Conservation (phyloP, 2,113 vertebrate species). For the Cynopterus brachyotis region DNA sequence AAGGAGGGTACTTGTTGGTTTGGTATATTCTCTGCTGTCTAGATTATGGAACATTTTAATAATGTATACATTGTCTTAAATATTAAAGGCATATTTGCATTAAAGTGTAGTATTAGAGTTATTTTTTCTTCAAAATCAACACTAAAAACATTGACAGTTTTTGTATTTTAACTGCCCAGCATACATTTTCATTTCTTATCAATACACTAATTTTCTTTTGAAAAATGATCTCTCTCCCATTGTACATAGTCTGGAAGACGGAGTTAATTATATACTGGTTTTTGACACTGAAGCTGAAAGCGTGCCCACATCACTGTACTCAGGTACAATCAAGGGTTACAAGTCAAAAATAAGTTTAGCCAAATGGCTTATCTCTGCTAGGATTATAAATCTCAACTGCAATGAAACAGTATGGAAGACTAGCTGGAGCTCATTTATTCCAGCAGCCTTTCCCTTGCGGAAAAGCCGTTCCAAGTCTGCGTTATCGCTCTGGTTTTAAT, state of each 20-base stretch:
- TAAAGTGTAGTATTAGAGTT: not conserved
- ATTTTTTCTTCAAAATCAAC: not conserved
- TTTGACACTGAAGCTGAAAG: not conserved
- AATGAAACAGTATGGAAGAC: not conserved
- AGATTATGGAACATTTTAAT: not conserved
- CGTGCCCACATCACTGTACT: not conserved
- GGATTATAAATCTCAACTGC: not conserved
- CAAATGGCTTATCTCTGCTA: not conserved
- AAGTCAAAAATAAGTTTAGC: not conserved
- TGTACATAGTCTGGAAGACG: not conserved
- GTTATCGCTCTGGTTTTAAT: not conserved
- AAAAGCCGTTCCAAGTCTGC: not conserved
- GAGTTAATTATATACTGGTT: not conserved
- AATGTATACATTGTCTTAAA: not conserved
- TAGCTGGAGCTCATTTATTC: not conserved
- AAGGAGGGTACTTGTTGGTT: not conserved
- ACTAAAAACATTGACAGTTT: not conserved
- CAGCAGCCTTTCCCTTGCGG: not conserved
- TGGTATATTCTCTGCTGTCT: not conserved
- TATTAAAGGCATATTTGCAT: not conserved
- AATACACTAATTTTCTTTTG: not conserved
- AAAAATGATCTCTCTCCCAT: not conserved
- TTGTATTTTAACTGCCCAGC: not conserved
- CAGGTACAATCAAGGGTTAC: not conserved
- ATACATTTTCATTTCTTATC: not conserved